phyloP scores from a whole-genome alignment of 2,113 vertebrate genomes.

The Sinocyclocheilus anophthalmus region DNA sequence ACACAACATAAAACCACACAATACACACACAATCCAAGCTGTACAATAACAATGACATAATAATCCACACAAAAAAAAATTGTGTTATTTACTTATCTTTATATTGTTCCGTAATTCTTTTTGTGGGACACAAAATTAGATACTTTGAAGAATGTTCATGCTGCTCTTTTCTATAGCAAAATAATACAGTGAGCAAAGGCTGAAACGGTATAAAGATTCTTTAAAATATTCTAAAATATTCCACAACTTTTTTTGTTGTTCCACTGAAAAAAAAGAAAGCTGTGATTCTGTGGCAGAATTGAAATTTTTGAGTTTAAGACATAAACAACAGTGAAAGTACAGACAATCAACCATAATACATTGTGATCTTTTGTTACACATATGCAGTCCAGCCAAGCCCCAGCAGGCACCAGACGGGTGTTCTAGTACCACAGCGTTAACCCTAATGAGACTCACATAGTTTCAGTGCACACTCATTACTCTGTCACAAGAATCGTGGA shows the following conservation, averaged over 20 bases:
- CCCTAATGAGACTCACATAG: constrained; percentile 12
- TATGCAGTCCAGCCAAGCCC: constrained; percentile 11
- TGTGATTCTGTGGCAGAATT: neutral
- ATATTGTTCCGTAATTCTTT: neutral
- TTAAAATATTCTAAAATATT: no score
- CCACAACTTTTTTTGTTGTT: neutral
- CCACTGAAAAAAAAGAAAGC: neutral
- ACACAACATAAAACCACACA: neutral
- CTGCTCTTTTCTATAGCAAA: neutral
- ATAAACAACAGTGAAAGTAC: neutral
- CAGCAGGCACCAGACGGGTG: constrained; percentile 1
- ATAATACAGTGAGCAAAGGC: neutral
- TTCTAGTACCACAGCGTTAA: neutral
- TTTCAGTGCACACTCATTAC: constrained; percentile 24
- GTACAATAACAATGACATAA: neutral
- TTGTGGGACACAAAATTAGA: neutral
- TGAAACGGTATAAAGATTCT: neutral
- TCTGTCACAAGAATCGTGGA: constrained; percentile 11
- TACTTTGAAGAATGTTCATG: neutral
- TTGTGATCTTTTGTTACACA: neutral
- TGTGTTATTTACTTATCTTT: neutral
- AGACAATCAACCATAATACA: neutral
- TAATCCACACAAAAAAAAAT: neutral
- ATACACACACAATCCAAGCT: neutral
- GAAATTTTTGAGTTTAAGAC: neutral